Evolutionary conservation across 2,113 vertebrate genomes (phyloP), one percentile per base, ranked within the genome.

Genomic region (Etheostoma spectabile): DNA sequence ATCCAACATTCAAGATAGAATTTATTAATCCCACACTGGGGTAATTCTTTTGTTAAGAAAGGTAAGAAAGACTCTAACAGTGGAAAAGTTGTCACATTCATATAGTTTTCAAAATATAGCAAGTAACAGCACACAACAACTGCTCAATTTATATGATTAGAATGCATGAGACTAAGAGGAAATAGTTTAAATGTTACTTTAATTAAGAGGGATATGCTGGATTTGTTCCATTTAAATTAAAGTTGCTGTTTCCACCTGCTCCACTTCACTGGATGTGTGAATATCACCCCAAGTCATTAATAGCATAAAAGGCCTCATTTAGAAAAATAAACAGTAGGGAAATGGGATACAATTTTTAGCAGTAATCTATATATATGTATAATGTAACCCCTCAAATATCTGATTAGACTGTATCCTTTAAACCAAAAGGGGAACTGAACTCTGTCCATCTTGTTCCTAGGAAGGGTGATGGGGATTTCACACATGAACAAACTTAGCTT

Each of bases 401-500:
- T 67, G 63, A 3, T 24, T 4, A 74, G 22, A 52, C 22, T 38
- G 13, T 55, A 62, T 77, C 6, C 63, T 49, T n/a, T 76, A 46
- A 67, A 64, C 27, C 53, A 60, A 6, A 80, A 46, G 6, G 27
- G 30, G n/a, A 24, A 51, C 51, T 86, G 30, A 85, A 72, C 35
- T 64, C 56, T 74, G 22, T 75, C 46, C 55, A 33, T 77, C 49
- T 63, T 63, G 15, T 57, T 45, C 59, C 38, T 51, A n/a, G 27
- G 49, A 70, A 80, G 52, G 55, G 8, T n/a, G 79, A 71, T 27
- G 16, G 53, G 55, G 71, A 84, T 89, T 91, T 93, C 86, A 90
- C 88, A 87, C 88, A 77, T 90, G 80, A 85, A 67, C 55, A 85
- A 88, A 86, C 81, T 85, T 90, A 81, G 60, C 72, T 80, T 88